Evolutionary conservation across 2,888 invertebrate genomes (phyloP).

Genomic region (Plebejus melissa): DNA sequence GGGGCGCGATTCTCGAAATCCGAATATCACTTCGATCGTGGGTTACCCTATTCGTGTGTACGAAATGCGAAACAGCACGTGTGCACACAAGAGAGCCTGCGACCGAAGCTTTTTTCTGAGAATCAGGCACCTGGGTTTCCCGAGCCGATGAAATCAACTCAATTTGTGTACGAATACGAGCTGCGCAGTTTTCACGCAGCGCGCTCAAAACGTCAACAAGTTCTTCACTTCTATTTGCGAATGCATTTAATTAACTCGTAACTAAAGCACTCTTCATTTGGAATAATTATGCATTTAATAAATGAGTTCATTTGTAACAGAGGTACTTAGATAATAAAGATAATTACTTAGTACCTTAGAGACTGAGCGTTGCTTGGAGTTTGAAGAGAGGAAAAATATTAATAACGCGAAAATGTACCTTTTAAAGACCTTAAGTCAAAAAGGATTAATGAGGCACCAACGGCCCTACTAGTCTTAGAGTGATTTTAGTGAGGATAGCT

Average conservation of each 20-base stretch:
- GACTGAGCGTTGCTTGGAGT: neutral
- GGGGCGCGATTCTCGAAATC: neutral
- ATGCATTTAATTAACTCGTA: constrained; percentile 21
- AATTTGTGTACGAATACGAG: constrained; percentile 29
- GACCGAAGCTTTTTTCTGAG: neutral
- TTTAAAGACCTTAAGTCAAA: too few species aligned
- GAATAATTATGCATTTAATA: constrained; percentile 3
- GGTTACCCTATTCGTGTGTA: too few species aligned
- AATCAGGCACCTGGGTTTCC: constrained; percentile 33
- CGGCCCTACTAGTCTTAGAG: too few species aligned
- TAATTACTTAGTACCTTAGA: neutral
- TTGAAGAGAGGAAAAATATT: neutral
- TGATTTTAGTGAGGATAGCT: too few species aligned
- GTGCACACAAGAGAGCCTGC: too few species aligned
- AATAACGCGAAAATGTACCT: too few species aligned
- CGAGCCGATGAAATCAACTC: constrained; percentile 36
- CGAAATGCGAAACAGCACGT: too few species aligned
- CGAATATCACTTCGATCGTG: neutral
- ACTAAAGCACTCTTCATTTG: neutral
- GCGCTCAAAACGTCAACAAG: constrained; percentile 23
- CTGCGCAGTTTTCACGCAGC: constrained; percentile 17
- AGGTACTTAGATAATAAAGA: neutral
- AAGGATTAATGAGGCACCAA: too few species aligned
- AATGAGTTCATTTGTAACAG: neutral
- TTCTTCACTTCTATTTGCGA: constrained; percentile 7